A percentile compares a stretch with the other conserved stretches of the same genome.
These are phyloP conservation scores for Drosophila kepulauana DNA, from an alignment of 1,140 invertebrate species.

Conservation along the genomic window DNA sequence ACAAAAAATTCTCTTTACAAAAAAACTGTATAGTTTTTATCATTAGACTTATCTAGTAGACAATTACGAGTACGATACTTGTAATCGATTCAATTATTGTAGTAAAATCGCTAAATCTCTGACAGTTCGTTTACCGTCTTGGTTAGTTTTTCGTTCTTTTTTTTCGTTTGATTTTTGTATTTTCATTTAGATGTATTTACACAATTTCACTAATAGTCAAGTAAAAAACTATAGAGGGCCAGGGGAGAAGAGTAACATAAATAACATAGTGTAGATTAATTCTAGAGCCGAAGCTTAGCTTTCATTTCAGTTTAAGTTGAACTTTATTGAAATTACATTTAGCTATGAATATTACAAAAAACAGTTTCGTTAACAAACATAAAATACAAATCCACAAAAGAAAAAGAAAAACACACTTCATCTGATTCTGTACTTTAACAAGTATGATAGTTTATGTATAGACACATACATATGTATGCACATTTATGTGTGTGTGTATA, in stretches of 20 bases:
- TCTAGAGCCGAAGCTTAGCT: constrained; percentile 36
- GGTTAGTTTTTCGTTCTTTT: constrained; percentile 16
- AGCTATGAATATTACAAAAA: constrained; percentile 30
- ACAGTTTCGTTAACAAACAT: constrained; percentile 11
- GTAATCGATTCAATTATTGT: constrained; percentile 46
- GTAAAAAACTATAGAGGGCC: neutral
- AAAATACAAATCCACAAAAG: constrained; percentile 11
- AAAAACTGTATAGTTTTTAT: constrained; percentile 34
- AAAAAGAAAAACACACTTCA: neutral
- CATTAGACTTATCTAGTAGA: constrained; percentile 41
- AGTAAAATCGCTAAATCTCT: constrained; percentile 55
- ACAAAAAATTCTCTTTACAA: constrained; percentile 45
- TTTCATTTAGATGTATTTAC: constrained; percentile 37
- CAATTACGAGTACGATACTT: constrained; percentile 42
- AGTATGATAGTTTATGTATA: constrained; percentile 24
- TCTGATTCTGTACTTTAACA: constrained; percentile 23
- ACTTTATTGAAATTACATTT: constrained; percentile 46
- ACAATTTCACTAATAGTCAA: constrained; percentile 43
- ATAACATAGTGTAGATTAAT: constrained; percentile 13
- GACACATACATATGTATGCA: neutral
- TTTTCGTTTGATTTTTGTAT: neutral
- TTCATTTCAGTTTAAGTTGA: constrained; percentile 46
- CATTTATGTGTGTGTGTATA: neutral
- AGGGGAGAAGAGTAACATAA: constrained; percentile 12
- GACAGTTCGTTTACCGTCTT: constrained; percentile 12